Percentiles rank a stretch among this genome's conserved stretches.
These are phyloP conservation scores for Nothobranchius furzeri DNA, from an alignment of 2,113 vertebrate species.

Conservation along the genomic window DNA sequence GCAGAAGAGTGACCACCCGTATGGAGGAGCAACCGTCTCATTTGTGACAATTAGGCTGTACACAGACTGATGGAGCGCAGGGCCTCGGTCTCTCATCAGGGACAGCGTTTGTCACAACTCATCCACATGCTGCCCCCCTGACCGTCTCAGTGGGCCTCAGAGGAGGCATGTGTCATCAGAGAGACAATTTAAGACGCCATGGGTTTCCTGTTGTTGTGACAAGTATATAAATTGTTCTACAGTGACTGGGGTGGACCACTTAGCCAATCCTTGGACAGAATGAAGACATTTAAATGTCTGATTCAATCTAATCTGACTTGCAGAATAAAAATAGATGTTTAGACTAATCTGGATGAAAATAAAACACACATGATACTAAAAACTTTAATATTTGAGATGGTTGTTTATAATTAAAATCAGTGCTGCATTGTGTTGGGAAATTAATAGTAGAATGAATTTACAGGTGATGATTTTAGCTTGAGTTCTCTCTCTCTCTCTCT, in stretches of 20 bases:
- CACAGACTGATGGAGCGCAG: constrained; percentile 48
- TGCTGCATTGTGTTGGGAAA: not conserved
- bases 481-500: no score
- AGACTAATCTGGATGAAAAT: no score
- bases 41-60: constrained; percentile 60
- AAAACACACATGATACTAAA: no score
- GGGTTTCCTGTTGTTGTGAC: constrained; percentile 71
- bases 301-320: not conserved
- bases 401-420: not conserved
- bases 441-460: not conserved
- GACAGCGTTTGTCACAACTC: constrained; percentile 68
- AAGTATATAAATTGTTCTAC: constrained; percentile 61
- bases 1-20: constrained; percentile 44
- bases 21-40: constrained; percentile 53
- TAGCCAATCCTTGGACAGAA: constrained; percentile 29
- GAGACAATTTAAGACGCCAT: constrained; percentile 70
- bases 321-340: not conserved
- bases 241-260: constrained; percentile 43
- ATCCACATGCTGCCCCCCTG: constrained; percentile 47
- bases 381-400: not conserved
- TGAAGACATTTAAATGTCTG: constrained; percentile 13
- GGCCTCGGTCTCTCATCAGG: constrained; percentile 48
- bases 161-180: constrained; percentile 73
- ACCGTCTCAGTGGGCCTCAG: constrained; percentile 55
- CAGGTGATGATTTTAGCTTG: no score